These are phyloP conservation scores for Pedionomus torquatus DNA, from an alignment of 2,113 vertebrate species.

Conservation along the genomic window DNA sequence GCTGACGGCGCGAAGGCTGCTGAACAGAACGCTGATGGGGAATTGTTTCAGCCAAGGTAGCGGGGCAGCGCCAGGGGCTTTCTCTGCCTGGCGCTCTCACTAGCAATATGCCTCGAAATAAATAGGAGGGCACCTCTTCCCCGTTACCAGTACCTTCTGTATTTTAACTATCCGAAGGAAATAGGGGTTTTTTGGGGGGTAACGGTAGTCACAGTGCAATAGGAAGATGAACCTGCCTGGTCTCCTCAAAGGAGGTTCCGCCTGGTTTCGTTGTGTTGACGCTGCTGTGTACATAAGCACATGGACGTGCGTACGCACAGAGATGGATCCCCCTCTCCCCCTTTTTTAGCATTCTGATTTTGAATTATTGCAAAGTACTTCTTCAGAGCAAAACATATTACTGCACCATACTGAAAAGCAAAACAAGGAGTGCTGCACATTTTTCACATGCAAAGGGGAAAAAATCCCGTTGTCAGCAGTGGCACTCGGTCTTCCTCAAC, in stretches of 20 bases:
- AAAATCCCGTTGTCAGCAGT: neutral
- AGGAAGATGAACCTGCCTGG: neutral
- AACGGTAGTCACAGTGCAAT: neutral
- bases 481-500: neutral
- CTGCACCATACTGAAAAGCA: neutral
- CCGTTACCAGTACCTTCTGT: neutral
- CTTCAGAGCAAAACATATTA: neutral
- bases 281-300: fast-evolving
- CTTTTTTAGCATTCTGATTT: neutral
- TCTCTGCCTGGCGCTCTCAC: neutral
- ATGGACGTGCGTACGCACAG: fast-evolving
- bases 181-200: neutral
- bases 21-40: neutral
- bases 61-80: neutral
- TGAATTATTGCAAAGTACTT: neutral
- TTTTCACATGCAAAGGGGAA: neutral
- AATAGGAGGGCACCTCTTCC: neutral
- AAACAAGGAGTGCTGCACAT: neutral
- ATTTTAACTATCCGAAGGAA: neutral
- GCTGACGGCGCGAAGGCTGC: conserved; percentile 44
- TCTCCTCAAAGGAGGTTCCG: neutral
- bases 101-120: neutral
- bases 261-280: neutral
- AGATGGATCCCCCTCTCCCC: fast-evolving
- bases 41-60: neutral